These are phyloP conservation scores for Herpailurus yagouaroundi DNA, from an alignment of 2,113 vertebrate genomes.

Conservation along the genomic window DNA sequence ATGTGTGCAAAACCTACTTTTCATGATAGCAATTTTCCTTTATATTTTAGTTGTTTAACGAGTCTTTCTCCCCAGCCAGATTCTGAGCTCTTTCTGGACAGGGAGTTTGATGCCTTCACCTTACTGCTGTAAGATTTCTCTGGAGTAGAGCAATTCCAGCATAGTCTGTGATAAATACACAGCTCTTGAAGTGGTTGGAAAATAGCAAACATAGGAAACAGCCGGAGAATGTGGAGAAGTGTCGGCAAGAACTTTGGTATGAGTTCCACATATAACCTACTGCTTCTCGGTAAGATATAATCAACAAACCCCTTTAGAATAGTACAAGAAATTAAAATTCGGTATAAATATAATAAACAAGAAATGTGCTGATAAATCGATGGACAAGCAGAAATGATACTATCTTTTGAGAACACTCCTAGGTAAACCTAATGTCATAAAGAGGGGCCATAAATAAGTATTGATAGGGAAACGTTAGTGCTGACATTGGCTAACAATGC, in stretches of 20 bases:
- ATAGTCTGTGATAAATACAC: not conserved
- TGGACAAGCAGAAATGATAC: slow-evolving; percentile 7
- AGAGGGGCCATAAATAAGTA: slow-evolving; percentile 1
- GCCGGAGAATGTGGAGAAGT: not conserved
- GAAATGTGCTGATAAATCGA: not conserved
- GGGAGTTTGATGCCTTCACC: not conserved
- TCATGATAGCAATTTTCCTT: not conserved
- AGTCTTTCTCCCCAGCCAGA: not conserved
- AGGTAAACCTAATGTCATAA: not conserved
- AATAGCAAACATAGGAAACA: slow-evolving; percentile 2
- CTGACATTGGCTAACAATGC: slow-evolving; percentile 14
- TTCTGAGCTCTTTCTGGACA: not conserved
- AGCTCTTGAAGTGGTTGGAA: not conserved
- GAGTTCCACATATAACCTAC: not conserved
- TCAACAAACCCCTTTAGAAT: not conserved
- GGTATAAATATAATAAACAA: not conserved
- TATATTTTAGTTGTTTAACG: slow-evolving; percentile 38
- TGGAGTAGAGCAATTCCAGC: not conserved
- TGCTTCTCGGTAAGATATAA: slow-evolving; percentile 5
- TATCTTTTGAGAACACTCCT: not conserved
- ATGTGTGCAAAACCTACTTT: slow-evolving; percentile 58
- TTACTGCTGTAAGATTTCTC: not conserved
- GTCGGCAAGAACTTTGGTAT: not conserved
- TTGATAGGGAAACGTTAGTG: slow-evolving; percentile 21
- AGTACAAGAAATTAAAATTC: not conserved